Evolutionary conservation across 30 jellyfish, hydroid and myxozoan species (phyloP).

Genomic region (Aurelia aurita complex sp. Pacific): DNA sequence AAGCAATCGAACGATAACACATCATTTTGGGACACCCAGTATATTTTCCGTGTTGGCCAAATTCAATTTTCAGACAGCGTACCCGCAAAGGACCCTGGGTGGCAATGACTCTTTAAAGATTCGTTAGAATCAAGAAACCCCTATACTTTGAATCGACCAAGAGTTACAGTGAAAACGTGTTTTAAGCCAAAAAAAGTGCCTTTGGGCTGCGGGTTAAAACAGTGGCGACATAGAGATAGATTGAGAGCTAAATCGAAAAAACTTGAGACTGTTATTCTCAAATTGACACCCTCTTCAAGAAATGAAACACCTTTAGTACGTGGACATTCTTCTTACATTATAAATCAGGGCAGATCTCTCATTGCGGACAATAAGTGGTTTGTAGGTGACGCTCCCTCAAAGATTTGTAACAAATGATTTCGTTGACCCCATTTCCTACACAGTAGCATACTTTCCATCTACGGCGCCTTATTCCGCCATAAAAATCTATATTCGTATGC

Average conservation of each 20-base stretch:
- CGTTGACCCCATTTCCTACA: too few species aligned
- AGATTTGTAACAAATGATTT: too few species aligned
- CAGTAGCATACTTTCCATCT: too few species aligned
- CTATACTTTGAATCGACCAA: neutral
- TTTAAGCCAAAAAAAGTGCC: neutral
- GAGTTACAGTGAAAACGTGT: neutral
- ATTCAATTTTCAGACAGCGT: too few species aligned
- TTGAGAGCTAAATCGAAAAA: constrained; percentile 9
- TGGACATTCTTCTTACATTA: constrained; percentile 1
- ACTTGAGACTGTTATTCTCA: constrained; percentile 23
- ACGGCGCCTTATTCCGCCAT: too few species aligned
- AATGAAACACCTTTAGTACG: constrained; percentile 44
- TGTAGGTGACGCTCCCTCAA: too few species aligned
- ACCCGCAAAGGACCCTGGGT: neutral
- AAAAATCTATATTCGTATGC: too few species aligned
- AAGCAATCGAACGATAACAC: too few species aligned
- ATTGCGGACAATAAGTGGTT: too few species aligned
- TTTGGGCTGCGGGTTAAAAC: neutral
- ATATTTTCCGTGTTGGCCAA: too few species aligned
- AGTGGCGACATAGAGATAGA: constrained; percentile 11
- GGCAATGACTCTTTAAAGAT: neutral
- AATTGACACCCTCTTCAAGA: constrained; percentile 49
- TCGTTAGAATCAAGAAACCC: neutral
- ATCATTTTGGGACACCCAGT: too few species aligned
- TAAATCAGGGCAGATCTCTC: constrained; percentile 8